A percentile compares a stretch with the other conserved stretches of the same genome.
These are phyloP conservation scores for Cossypha dichroa DNA, from an alignment of 2,797 vertebrate genomes.

Conservation along the genomic window DNA sequence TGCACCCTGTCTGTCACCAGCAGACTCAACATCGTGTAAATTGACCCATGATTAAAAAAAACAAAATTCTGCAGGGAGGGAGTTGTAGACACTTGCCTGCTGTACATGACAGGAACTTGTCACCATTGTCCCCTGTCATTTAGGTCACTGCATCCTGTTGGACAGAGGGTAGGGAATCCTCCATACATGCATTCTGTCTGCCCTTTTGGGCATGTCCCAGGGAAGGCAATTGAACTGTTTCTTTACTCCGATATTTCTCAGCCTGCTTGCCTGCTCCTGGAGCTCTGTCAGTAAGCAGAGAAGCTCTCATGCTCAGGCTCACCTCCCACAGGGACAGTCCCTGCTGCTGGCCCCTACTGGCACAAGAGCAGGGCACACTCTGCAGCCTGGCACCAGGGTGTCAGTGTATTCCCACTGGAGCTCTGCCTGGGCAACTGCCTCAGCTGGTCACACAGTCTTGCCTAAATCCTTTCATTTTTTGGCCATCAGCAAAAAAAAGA, in stretches of 20 bases:
- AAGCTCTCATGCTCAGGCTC: fast-evolving
- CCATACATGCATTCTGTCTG: not conserved
- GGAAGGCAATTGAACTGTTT: not conserved
- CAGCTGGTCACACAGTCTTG: not conserved
- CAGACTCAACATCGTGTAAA: not conserved
- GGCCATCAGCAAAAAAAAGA: not conserved
- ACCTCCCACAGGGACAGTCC: not conserved
- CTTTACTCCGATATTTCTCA: not conserved
- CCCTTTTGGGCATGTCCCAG: not conserved
- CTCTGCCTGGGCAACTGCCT: not conserved
- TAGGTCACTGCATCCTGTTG: not conserved
- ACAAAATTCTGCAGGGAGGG: not conserved
- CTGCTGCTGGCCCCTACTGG: not conserved
- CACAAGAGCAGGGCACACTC: not conserved
- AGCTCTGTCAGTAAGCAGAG: not conserved
- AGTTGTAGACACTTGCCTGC: not conserved
- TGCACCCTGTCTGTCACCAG: not conserved
- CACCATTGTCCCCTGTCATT: not conserved
- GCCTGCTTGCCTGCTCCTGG: not conserved
- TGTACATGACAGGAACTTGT: fast-evolving
- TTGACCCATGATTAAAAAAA: not conserved
- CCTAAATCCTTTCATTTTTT: not conserved
- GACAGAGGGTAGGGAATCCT: not conserved
- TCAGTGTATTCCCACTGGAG: not conserved
- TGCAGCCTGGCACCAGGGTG: no score